Percentiles rank a stretch among this genome's conserved stretches.
phyloP scores from a whole-genome alignment of 2,797 vertebrate genomes.

The Xerus rutilus region DNA sequence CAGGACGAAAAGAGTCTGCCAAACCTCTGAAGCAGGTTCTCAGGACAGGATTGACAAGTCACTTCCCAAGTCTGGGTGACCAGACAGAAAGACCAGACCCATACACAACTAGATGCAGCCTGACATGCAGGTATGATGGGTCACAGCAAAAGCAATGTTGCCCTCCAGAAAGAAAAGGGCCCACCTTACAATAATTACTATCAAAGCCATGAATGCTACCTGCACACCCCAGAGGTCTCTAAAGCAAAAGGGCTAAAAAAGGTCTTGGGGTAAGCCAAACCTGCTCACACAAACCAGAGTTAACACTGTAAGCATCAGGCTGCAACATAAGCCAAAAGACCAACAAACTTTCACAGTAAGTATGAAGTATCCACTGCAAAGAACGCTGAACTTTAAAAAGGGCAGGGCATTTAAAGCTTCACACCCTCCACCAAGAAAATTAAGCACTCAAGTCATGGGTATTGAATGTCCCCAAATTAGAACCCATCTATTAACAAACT shows the following conservation, averaged over 20 bases:
- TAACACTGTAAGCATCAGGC: neutral
- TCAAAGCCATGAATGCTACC: neutral
- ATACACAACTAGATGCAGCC: neutral
- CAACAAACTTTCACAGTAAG: neutral
- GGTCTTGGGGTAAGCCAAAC: neutral
- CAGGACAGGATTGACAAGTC: constrained; percentile 56
- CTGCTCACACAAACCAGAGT: neutral
- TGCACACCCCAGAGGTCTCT: constrained; percentile 15
- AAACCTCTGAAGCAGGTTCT: constrained; percentile 56
- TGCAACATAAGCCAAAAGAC: constrained; percentile 25
- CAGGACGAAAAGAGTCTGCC: constrained; percentile 60
- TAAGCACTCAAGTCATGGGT: neutral
- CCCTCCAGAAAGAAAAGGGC: neutral
- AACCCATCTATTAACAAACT: neutral
- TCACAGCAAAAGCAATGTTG: constrained; percentile 44
- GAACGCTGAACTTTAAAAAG: constrained; percentile 1
- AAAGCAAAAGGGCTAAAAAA: constrained; percentile 25
- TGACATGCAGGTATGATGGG: neutral
- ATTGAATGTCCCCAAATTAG: neutral
- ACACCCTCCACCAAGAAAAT: neutral
- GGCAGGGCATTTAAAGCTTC: neutral
- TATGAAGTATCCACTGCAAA: constrained; percentile 18
- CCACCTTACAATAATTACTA: neutral
- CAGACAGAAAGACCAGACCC: constrained; percentile 51
- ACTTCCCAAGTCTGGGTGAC: constrained; percentile 26